Evolutionary conservation across 2,113 vertebrate species (phyloP).

Genomic region (Zosterops pallidus): DNA sequence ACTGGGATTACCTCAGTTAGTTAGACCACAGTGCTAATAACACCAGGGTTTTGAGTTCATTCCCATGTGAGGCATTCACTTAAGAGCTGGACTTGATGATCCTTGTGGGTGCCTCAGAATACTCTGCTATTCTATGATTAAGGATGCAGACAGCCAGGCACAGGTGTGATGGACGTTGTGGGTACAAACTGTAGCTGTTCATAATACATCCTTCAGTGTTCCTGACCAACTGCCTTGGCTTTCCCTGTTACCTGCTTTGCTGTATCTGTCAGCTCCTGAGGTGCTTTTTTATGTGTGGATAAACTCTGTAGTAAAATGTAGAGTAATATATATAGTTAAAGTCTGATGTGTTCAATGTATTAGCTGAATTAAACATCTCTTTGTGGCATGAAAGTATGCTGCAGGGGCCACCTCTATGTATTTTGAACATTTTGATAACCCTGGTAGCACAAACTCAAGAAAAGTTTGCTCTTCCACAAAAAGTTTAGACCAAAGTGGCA

Average conservation of each 20-base stretch:
- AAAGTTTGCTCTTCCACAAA: not conserved
- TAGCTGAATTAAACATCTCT: not conserved
- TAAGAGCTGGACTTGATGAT: not conserved
- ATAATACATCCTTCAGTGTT: not conserved
- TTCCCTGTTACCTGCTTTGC: not conserved
- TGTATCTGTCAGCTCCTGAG: not conserved
- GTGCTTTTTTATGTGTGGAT: not conserved
- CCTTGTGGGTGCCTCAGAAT: not conserved
- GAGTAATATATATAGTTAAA: not conserved
- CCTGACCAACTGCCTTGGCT: not conserved
- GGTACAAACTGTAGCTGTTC: not conserved
- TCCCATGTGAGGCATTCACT: not conserved
- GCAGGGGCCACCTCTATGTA: not conserved
- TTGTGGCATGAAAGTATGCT: accelerated
- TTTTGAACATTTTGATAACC: not conserved
- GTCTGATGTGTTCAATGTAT: not conserved
- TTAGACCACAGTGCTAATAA: not conserved
- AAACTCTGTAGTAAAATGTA: not conserved
- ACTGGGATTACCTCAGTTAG: not conserved
- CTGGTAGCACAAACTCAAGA: not conserved
- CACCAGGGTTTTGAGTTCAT: not conserved
- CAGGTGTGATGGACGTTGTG: not conserved
- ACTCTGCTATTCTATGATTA: not conserved
- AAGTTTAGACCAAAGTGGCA: not conserved
- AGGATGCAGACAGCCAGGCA: not conserved